A percentile compares a stretch with the other conserved stretches of the same genome.
Conservation (phyloP, 2,113 vertebrate genomes). For the Plestiodon gilberti region DNA sequence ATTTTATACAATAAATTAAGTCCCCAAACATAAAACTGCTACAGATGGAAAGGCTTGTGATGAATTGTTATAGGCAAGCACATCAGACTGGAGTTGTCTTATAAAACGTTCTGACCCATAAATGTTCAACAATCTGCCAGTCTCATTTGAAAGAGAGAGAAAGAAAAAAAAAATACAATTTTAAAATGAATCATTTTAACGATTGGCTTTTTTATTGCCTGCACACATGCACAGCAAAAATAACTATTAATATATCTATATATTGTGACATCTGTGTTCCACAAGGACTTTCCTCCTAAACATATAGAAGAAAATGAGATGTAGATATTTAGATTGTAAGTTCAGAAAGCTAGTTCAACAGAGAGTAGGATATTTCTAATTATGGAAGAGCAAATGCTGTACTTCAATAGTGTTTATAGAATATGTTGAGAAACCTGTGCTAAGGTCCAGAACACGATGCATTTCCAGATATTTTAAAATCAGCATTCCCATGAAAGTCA, state of each 20-base stretch:
- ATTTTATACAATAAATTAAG: slow-evolving; percentile 63
- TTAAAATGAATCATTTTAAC: slow-evolving; percentile 51
- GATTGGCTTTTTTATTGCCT: slow-evolving; percentile 56
- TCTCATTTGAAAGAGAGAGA: slow-evolving; percentile 48
- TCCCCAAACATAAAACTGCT: slow-evolving; percentile 41
- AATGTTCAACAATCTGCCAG: slow-evolving; percentile 55
- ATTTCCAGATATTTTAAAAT: too few relatives aligned
- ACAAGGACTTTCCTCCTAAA: slow-evolving; percentile 16
- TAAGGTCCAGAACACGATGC: too few relatives aligned
- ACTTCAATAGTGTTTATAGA: too few relatives aligned
- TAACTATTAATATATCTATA: slow-evolving; percentile 33
- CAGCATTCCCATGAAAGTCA: too few relatives aligned
- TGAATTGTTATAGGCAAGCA: slow-evolving; percentile 56
- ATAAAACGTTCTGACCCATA: slow-evolving; percentile 64
- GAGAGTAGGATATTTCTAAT: too few relatives aligned
- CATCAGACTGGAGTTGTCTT: slow-evolving; percentile 33
- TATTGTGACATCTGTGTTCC: slow-evolving; percentile 30
- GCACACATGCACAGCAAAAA: neutral
- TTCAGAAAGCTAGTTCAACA: too few relatives aligned
- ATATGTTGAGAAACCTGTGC: too few relatives aligned
- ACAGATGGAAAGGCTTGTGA: slow-evolving; percentile 56
- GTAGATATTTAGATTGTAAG: too few relatives aligned
- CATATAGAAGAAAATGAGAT: too few relatives aligned
- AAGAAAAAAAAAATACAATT: slow-evolving; percentile 59
- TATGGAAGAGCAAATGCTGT: too few relatives aligned